Percentiles rank a stretch among this genome's conserved stretches.
These are phyloP conservation scores for Scartelaos histophorus DNA, from an alignment of 2,113 vertebrate species.

Conservation along the genomic window DNA sequence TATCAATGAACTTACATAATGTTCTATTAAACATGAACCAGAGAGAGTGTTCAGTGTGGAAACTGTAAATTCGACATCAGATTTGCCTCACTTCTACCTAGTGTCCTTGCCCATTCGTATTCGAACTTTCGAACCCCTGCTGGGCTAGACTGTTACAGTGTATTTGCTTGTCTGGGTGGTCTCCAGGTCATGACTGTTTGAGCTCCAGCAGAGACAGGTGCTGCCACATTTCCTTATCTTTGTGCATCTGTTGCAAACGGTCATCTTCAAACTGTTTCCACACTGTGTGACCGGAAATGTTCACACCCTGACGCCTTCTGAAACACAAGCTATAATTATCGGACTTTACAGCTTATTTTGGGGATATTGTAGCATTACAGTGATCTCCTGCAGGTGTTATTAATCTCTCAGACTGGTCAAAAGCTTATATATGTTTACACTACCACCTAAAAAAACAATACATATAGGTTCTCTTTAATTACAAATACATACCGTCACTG, in stretches of 20 bases:
- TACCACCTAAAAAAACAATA: no score
- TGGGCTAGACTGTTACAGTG: neutral
- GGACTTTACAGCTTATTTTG: neutral
- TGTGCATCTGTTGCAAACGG: conserved; percentile 57
- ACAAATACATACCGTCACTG: no score
- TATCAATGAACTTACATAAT: neutral
- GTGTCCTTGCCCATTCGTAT: neutral
- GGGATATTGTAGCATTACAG: neutral
- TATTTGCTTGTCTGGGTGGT: conserved; percentile 56
- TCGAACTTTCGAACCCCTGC: neutral
- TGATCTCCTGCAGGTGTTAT: neutral
- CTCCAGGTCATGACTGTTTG: conserved; percentile 28
- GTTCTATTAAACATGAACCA: neutral
- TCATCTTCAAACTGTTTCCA: conserved; percentile 8
- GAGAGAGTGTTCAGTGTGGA: neutral
- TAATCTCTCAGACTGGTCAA: neutral
- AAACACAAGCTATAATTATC: neutral
- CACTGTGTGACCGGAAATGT: conserved; percentile 1
- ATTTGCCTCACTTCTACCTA: neutral
- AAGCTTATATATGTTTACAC: neutral
- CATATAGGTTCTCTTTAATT: no score
- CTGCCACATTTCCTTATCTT: conserved; percentile 22
- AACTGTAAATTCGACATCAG: neutral
- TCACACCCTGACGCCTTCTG: neutral
- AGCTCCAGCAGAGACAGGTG: conserved; percentile 57